Percentiles rank a stretch among this genome's conserved stretches.
Conservation (phyloP, 2,113 vertebrate species). For the human region GRCh38 chr18:24121501-24122000, state of each 20-base stretch:
- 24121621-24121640: neutral
- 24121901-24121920: neutral
- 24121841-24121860: neutral
- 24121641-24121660: neutral
- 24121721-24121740: neutral
- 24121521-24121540: no score
- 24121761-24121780: neutral
- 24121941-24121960: neutral
- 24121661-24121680: neutral
- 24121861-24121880: neutral
- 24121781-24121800: neutral
- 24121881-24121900: neutral
- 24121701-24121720: neutral
- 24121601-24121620: neutral
- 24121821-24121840: neutral
- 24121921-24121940: neutral
- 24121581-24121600: neutral
- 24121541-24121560: no score
- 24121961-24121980: neutral
- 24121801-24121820: neutral
- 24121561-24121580: no score
- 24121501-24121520: no score
- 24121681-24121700: neutral
- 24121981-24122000: neutral
- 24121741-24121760: neutral